Evolutionary conservation across 2,113 vertebrate species (phyloP).

Genomic region (Ictalurus punctatus): DNA sequence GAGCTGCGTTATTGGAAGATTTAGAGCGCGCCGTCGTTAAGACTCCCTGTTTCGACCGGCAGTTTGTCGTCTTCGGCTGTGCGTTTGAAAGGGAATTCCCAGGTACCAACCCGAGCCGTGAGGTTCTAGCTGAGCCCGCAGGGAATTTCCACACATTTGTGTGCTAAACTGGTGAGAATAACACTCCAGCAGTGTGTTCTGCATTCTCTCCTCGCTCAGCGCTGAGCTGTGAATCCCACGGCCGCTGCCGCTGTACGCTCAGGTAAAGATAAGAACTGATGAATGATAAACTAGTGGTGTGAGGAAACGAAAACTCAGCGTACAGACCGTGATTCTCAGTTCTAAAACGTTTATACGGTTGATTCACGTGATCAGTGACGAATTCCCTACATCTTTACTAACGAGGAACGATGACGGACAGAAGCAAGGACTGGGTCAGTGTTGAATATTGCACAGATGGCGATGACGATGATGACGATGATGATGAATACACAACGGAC

Average conservation of each 20-base stretch:
- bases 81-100: background rate
- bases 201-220: background rate
- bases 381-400: background rate
- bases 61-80: background rate
- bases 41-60: background rate
- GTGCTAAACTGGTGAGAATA: slow-evolving; percentile 7
- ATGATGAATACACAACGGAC: background rate
- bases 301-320: background rate
- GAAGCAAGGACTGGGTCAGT: background rate
- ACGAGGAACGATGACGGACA: background rate
- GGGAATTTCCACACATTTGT: background rate
- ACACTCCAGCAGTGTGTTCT: background rate
- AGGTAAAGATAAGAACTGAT: background rate
- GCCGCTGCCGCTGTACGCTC: background rate
- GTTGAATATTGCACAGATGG: background rate
- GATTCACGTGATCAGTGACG: background rate
- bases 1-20: background rate
- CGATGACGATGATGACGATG: background rate
- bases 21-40: background rate
- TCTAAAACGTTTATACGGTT: background rate
- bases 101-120: too few species aligned
- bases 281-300: background rate
- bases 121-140: background rate
- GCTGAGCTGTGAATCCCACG: background rate
- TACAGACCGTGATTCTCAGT: background rate